Evolutionary conservation across 2,113 vertebrate genomes (phyloP), one percentile per base, ranked within the genome.

Genomic region (Diphyllodes magnificus): DNA sequence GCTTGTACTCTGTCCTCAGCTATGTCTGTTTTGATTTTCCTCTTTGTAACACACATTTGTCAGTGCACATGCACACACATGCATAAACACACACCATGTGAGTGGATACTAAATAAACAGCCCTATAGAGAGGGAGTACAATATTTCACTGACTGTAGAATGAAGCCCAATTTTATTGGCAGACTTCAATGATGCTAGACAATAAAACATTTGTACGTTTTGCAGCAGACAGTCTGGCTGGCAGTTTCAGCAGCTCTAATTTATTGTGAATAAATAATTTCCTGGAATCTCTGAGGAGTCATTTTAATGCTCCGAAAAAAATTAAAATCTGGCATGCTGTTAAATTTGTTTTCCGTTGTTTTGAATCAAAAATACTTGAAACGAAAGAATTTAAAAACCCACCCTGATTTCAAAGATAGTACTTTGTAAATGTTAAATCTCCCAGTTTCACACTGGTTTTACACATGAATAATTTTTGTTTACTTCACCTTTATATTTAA

Each of bases 191-290:
- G 69, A 89, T 90, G 37, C 25, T 93, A 88, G 88, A 95, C 95
- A 97, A 96, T 95, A 95, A 97, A 92, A 95, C 80, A 88, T 94
- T 96, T 97, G 96, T 96, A 84, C 91, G 15, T 87, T 97, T 94
- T 91, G 63, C 86, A 92, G 88, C 76, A 95, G 86, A 95, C 81
- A 93, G 79, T 82, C 93, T 96, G 91, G 93, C 92, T 97, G 84
- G 93, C 78, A 93, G 88, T 96, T 94, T 93, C 56, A 88, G 79
- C 73, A 97, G 81, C 80, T 95, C 86, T 96, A 95, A 97, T 95
- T 97, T 97, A 96, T 97, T 95, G 88, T 92, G 92, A 95, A 88
- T 94, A 96, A 96, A 97, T 96, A 93, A 96, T 96, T 96, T 96
- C 50, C 78, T 96, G 71, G 63, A 96, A 96, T 94, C 77, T 70